phyloP scores from a whole-genome alignment of 1,140 invertebrate species.

The Saccostrea cuccullata region DNA sequence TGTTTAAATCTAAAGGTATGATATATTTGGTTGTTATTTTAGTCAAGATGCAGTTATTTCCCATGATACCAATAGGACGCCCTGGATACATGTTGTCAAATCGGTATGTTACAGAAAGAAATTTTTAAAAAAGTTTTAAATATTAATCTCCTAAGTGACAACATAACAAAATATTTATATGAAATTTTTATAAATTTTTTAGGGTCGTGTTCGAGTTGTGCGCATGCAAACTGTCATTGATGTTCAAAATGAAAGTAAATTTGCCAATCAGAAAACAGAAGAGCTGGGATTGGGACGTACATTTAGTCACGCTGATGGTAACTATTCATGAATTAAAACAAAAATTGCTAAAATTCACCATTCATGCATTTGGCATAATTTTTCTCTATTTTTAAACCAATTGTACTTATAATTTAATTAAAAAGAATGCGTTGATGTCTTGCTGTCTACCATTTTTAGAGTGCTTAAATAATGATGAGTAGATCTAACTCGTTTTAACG shows the following conservation, averaged over 20 bases:
- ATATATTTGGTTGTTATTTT: conserved; percentile 52
- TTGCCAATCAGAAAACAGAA: conserved; percentile 64
- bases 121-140: background rate
- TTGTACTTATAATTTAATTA: too few relatives aligned
- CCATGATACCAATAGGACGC: conserved; percentile 70
- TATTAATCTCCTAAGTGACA: background rate
- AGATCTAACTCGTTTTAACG: background rate
- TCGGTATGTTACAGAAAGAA: conserved; percentile 65
- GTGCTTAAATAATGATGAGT: background rate
- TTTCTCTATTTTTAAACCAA: too few relatives aligned
- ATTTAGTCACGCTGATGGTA: conserved; percentile 73
- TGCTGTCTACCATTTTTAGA: too few relatives aligned
- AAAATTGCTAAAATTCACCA: too few relatives aligned
- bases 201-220: conserved; percentile 73
- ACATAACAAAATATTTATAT: background rate
- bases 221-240: conserved; percentile 69
- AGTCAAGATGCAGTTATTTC: conserved; percentile 70
- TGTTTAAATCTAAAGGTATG: background rate
- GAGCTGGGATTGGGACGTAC: conserved; percentile 69
- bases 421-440: too few relatives aligned
- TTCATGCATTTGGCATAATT: too few relatives aligned
- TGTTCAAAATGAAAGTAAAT: conserved; percentile 69
- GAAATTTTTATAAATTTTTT: background rate
- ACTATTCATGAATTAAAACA: background rate
- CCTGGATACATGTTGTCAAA: conserved; percentile 75